phyloP scores from a whole-genome alignment of 2,797 vertebrate genomes.

The Eurystomus glaucurus region DNA sequence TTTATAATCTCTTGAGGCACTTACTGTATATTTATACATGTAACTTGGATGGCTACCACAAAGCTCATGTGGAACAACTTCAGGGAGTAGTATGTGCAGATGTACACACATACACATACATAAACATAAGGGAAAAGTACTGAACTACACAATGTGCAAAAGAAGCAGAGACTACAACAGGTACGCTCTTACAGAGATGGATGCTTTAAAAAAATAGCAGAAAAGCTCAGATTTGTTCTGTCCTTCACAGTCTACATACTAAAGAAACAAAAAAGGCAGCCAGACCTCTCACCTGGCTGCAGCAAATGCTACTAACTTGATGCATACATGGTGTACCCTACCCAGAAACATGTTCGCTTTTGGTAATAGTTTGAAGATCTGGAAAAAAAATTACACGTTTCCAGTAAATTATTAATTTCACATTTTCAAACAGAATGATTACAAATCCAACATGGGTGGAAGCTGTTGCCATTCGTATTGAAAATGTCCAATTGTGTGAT shows the following conservation, averaged over 20 bases:
- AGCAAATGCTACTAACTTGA: background rate
- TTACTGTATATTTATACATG: background rate
- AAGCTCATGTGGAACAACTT: background rate
- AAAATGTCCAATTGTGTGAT: fast-evolving
- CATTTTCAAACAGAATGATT: background rate
- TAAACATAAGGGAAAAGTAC: background rate
- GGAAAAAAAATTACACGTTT: background rate
- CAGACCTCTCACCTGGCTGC: background rate
- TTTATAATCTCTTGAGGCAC: background rate
- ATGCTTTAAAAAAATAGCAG: background rate
- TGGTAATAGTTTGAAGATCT: background rate
- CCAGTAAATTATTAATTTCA: background rate
- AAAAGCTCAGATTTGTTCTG: background rate
- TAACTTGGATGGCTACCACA: background rate
- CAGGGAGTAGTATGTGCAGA: background rate
- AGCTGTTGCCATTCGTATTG: background rate
- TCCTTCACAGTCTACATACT: fast-evolving
- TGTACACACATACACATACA: fast-evolving
- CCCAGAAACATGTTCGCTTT: background rate
- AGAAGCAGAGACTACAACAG: background rate
- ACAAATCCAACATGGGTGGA: fast-evolving
- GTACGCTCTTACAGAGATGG: background rate
- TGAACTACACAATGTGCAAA: background rate
- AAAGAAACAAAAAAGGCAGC: background rate
- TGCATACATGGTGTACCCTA: background rate